phyloP scores from a whole-genome alignment of 2,113 vertebrate species.

The Damaliscus lunatus region DNA sequence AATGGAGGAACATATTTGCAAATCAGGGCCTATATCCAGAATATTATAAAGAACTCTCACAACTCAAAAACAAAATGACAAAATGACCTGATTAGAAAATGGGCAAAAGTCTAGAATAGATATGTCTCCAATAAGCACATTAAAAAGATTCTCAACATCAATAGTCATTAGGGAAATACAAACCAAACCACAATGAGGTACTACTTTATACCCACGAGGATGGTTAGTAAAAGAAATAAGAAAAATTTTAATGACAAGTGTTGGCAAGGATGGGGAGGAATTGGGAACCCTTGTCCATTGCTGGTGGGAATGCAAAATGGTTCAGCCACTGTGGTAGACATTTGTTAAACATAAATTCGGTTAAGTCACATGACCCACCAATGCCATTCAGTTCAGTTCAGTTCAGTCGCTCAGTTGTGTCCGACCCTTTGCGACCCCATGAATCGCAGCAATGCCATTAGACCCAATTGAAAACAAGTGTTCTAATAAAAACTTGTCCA shows the following conservation, averaged over 20 bases:
- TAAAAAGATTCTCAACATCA: background rate
- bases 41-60: background rate
- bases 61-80: background rate
- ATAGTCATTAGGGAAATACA: background rate
- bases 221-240: too few species aligned
- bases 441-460: background rate
- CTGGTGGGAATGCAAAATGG: background rate
- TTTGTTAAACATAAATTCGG: background rate
- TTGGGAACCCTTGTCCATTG: background rate
- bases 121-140: background rate
- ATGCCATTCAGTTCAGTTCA: background rate
- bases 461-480: background rate
- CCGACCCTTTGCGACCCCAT: too few species aligned
- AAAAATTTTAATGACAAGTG: background rate
- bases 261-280: background rate
- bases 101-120: background rate
- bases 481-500: background rate
- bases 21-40: background rate
- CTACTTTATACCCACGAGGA: background rate
- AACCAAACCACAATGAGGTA: background rate
- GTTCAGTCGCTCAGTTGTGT: too few species aligned
- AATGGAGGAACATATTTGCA: background rate
- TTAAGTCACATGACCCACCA: background rate
- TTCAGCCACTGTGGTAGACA: background rate
- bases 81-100: background rate